Base-by-base conservation (phyloP, 2,113 vertebrate species). In the Syngnathus floridae region DNA sequence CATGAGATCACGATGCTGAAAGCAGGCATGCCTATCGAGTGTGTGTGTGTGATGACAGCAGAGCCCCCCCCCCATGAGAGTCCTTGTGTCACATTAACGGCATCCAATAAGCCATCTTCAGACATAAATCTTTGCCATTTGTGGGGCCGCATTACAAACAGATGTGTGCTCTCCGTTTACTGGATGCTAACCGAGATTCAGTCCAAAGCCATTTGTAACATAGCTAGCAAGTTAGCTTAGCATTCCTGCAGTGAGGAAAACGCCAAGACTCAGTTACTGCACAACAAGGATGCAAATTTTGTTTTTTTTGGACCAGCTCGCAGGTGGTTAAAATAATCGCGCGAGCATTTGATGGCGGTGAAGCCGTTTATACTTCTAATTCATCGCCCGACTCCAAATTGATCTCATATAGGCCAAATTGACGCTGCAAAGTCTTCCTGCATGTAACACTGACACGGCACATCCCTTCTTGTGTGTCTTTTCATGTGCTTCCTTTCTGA, bases 121-220 rank as follows among this genome's bases (percentile, higher is more conserved):
- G 73, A 75, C 43, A 62, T 79, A 78, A 81, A 81, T 85, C 76
- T 80, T 65, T 83, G 77, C 70, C 62, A 65, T 79, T 35, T 69
- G 65, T 78, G 69, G 67, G 65, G 75, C 65, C 71, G 67, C 80
- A 82, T 86, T 75, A 74, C 70, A 74, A 74, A 64, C 82, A 88
- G 74, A 86, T 87, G 80, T 82, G 71, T 9, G 26, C 54, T 17
- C 26, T 35, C 54, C 54, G 13, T 35, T 38, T 38, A 40, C 57
- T 37, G 55, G 36, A 19, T 6, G 36, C 56, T 38, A 8, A 38
- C 17, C 17, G 36, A 37, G 55, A 36, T 7, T 35, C 31, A 36
- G 13, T 57, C 7, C 57, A 0, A 11, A n/a, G 36, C 12, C 37
- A 21, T 59, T 59, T 59, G 12, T 26, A 17, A 56, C 26, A 31